A percentile compares a stretch with the other conserved stretches of the same genome.
Conservation (phyloP, 2,888 invertebrate species). For the Ligdia adustata region DNA sequence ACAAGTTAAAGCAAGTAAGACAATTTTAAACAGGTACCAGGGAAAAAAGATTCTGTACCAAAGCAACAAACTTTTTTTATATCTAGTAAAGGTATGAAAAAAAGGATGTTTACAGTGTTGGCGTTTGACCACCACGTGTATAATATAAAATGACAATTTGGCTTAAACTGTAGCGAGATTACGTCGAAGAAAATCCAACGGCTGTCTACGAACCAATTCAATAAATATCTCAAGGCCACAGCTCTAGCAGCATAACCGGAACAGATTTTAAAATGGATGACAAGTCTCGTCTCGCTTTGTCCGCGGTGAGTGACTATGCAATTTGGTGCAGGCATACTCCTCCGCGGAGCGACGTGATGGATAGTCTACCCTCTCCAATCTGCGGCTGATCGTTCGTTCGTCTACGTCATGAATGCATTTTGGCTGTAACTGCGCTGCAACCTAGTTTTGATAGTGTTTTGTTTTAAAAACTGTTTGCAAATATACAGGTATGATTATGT, state of each 20-base stretch:
- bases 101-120: too few relatives aligned
- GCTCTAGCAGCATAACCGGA: constrained; percentile 36
- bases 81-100: too few relatives aligned
- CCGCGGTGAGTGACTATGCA: constrained; percentile 68
- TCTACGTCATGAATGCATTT: constrained; percentile 12
- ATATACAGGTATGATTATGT: too few relatives aligned
- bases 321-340: constrained; percentile 56
- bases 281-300: constrained; percentile 71
- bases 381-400: constrained; percentile 12
- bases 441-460: constrained; percentile 4
- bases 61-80: too few relatives aligned
- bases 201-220: too few relatives aligned
- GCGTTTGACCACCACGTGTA: too few relatives aligned
- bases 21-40: too few relatives aligned
- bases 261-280: constrained; percentile 80
- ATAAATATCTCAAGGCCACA: constrained; percentile 37
- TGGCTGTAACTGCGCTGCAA: not conserved
- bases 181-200: too few relatives aligned
- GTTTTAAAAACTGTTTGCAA: not conserved
- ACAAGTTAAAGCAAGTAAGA: too few relatives aligned
- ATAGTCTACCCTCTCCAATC: constrained; percentile 31
- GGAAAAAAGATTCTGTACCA: too few relatives aligned
- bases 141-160: too few relatives aligned
- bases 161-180: too few relatives aligned
- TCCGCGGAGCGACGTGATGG: constrained; percentile 46